These are phyloP conservation scores for Cryptomyrus ogoouensis DNA, from an alignment of 2,113 vertebrate species.

Conservation along the genomic window DNA sequence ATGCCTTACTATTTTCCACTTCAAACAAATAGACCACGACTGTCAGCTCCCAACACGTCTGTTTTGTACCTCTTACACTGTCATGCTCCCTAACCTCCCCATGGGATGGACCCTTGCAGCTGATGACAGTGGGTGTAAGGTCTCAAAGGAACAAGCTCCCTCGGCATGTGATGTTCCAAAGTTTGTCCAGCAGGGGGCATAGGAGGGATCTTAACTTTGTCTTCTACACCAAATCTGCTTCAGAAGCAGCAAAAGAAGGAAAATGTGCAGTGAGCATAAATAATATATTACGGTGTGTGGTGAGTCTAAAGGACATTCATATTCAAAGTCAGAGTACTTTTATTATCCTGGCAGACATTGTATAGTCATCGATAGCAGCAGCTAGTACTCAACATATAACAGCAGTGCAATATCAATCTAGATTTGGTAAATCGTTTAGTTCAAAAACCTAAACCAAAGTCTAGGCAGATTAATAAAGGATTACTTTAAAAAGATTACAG, in stretches of 20 bases:
- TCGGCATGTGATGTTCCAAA: neutral
- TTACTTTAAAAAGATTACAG: neutral
- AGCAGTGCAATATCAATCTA: neutral
- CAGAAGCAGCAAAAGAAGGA: neutral
- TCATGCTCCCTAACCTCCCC: neutral
- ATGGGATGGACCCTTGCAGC: neutral
- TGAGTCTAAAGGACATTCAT: neutral
- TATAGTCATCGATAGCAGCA: neutral
- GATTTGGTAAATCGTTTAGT: neutral
- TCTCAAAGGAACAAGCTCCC: neutral
- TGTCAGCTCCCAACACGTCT: neutral
- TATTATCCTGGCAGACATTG: neutral
- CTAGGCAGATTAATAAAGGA: neutral
- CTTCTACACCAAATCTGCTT: neutral
- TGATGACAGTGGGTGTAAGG: neutral
- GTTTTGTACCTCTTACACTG: neutral
- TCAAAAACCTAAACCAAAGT: neutral
- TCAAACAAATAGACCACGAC: neutral
- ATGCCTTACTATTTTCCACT: neutral
- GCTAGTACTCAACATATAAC: neutral
- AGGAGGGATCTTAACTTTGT: neutral
- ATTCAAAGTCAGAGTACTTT: neutral
- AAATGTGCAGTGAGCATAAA: neutral
- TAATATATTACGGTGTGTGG: neutral
- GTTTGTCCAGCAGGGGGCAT: constrained; percentile 1